Evolutionary conservation across 2,797 vertebrate genomes (phyloP).

Genomic region (Zonotrichia albicollis): DNA sequence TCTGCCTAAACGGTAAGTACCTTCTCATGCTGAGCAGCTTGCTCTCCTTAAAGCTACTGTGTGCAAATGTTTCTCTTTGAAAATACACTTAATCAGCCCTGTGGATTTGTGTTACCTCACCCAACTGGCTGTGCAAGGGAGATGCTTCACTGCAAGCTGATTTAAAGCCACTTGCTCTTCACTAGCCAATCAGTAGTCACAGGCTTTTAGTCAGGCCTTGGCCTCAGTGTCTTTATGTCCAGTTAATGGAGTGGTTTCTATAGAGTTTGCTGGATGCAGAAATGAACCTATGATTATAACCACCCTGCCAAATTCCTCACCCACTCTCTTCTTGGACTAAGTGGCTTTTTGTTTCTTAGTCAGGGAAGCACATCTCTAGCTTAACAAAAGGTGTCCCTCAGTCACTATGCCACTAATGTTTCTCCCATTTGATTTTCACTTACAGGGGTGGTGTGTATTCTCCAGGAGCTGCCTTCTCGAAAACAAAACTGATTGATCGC

Average conservation of each 20-base stretch:
- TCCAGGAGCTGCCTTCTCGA: slow-evolving; percentile 90
- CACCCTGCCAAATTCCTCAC: neutral
- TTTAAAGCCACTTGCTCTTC: neutral
- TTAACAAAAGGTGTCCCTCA: neutral
- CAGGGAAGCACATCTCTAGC: neutral
- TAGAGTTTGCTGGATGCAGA: neutral
- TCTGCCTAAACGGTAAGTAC: slow-evolving; percentile 87
- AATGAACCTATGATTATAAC: neutral
- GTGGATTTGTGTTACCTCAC: neutral
- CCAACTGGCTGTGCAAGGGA: neutral
- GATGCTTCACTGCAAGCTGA: neutral
- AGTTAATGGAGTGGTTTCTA: neutral
- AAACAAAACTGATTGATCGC: slow-evolving; percentile 89
- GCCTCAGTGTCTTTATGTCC: neutral
- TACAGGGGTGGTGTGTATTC: slow-evolving; percentile 92
- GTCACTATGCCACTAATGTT: neutral
- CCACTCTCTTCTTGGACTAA: neutral
- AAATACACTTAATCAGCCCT: neutral
- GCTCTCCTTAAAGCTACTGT: neutral
- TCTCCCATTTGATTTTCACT: neutral
- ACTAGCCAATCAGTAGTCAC: neutral
- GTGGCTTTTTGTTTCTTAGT: neutral
- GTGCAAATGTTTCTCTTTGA: neutral
- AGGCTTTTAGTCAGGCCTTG: neutral
- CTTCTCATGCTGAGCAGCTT: neutral